A percentile compares a stretch with the other conserved stretches of the same genome.
These are phyloP conservation scores for Motacilla tschutschensis DNA, from an alignment of 2,113 vertebrate genomes.

Conservation along the genomic window DNA sequence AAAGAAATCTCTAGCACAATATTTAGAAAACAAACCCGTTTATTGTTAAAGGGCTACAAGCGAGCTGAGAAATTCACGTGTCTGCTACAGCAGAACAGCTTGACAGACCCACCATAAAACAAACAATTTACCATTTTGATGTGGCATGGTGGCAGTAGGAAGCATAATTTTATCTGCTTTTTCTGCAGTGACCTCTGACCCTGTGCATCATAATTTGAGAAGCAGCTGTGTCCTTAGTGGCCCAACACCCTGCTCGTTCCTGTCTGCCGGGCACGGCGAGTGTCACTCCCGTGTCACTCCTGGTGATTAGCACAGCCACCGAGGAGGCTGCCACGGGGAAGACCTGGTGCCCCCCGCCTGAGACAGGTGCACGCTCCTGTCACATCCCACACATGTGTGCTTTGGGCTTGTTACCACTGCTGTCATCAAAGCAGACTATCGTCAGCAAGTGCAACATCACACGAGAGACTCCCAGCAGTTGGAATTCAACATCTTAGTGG, in stretches of 20 bases:
- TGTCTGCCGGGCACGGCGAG: background rate
- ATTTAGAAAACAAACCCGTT: background rate
- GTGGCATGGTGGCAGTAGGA: background rate
- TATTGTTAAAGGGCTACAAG: background rate
- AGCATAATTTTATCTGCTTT: conserved; percentile 59
- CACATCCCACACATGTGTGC: background rate
- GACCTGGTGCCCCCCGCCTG: background rate
- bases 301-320: conserved; percentile 13
- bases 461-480: background rate
- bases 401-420: background rate
- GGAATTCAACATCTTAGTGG: background rate
- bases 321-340: background rate
- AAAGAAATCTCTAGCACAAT: background rate
- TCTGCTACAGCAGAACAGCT: background rate
- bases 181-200: conserved; percentile 50
- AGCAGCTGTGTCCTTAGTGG: conserved; percentile 58
- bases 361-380: conserved; percentile 47
- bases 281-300: conserved; percentile 1
- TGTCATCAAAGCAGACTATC: background rate
- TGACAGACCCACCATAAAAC: background rate
- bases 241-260: background rate
- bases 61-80: background rate
- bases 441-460: background rate
- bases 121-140: conserved; percentile 36
- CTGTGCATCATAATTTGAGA: conserved; percentile 32